Percentiles rank a stretch among this genome's conserved stretches.
Conservation (phyloP, 1,140 invertebrate species). For the Luehdorfia chinensis region DNA sequence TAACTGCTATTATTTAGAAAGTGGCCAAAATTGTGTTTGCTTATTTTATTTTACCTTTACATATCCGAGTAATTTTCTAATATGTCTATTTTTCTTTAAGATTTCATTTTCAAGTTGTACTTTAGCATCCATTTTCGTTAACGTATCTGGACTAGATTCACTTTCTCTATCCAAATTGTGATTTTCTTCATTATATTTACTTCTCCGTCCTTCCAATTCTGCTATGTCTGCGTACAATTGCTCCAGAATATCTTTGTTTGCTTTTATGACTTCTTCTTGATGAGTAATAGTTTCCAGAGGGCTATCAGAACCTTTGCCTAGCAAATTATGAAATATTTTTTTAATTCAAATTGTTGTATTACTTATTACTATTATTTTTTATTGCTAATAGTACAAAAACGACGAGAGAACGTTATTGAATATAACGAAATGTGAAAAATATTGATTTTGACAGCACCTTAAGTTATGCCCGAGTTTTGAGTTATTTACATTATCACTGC, state of each 20-base stretch:
- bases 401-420: too few species aligned
- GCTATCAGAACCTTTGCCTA: conserved; percentile 40
- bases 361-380: too few species aligned
- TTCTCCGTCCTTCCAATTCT: conserved; percentile 75
- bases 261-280: conserved; percentile 73
- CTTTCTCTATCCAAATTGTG: conserved; percentile 51
- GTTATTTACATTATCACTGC: too few species aligned
- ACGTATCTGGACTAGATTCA: conserved; percentile 71
- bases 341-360: too few species aligned
- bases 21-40: too few species aligned
- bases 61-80: conserved; percentile 81
- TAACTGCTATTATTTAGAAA: too few species aligned
- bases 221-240: conserved; percentile 73
- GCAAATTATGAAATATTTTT: conserved; percentile 34
- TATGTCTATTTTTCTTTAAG: conserved; percentile 82
- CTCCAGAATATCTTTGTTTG: conserved; percentile 71
- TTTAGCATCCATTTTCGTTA: conserved; percentile 62
- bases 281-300: conserved; percentile 63
- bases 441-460: too few species aligned
- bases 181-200: conserved; percentile 56
- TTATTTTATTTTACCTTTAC: conserved; percentile 74
- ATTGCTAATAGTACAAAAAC: too few species aligned
- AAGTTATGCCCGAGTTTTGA: too few species aligned
- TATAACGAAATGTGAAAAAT: too few species aligned
- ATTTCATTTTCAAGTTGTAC: conserved; percentile 77